Conservation (phyloP, 2,113 vertebrate genomes). For the Chlorodrepanis virens region DNA sequence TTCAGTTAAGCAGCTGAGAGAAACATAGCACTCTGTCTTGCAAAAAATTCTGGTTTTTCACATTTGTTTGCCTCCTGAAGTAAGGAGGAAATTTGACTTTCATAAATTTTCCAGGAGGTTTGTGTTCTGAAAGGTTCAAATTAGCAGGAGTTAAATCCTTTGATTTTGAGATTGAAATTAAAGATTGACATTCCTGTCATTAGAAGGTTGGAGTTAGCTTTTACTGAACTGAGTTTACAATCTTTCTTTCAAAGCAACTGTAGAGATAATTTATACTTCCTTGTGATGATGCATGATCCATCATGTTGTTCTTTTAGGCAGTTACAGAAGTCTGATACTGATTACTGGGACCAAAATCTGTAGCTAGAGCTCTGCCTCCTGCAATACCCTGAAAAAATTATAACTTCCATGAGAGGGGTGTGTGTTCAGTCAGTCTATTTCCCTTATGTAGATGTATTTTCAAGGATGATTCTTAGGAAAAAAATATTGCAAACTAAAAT, state of each 20-base stretch:
- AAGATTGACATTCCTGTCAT: not conserved
- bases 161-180: not conserved
- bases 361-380: not conserved
- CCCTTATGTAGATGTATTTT: not conserved
- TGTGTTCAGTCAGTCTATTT: not conserved
- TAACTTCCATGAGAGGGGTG: not conserved
- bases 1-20: not conserved
- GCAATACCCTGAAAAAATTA: not conserved
- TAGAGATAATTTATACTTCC: not conserved
- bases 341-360: not conserved
- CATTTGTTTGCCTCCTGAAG: not conserved
- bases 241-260: not conserved
- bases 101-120: not conserved
- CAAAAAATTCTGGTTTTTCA: not conserved
- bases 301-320: not conserved
- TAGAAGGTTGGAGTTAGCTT: not conserved
- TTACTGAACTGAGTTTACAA: not conserved
- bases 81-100: not conserved
- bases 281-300: not conserved
- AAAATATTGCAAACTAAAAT: not conserved
- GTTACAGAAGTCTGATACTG: not conserved
- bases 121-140: not conserved
- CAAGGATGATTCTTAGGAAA: not conserved
- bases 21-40: not conserved
- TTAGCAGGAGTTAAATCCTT: not conserved